Evolutionary conservation across 2,113 vertebrate genomes (phyloP).

Genomic region (Mustelus asterias): DNA sequence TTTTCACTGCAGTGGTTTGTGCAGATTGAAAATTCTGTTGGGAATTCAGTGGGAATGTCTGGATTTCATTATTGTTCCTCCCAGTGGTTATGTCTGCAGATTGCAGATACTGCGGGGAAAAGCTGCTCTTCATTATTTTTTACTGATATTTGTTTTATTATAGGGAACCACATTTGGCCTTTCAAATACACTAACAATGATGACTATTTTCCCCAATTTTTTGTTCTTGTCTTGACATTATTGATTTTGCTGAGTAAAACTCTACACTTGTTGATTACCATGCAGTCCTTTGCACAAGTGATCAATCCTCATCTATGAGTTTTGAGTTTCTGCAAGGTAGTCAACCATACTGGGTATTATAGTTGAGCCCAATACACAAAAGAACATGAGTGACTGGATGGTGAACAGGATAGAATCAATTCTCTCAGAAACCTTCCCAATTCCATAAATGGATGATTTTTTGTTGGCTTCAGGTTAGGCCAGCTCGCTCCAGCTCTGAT

Average conservation of each 20-base stretch:
- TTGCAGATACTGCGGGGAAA: neutral
- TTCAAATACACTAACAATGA: neutral
- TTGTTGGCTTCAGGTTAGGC: neutral
- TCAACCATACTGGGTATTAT: neutral
- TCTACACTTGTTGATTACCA: neutral
- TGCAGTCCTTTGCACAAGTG: neutral
- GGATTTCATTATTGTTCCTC: neutral
- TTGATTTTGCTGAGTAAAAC: neutral
- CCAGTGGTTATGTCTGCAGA: neutral
- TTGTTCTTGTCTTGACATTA: neutral
- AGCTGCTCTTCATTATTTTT: neutral
- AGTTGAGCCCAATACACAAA: neutral
- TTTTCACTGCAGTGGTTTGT: conserved; percentile 7
- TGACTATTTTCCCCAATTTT: neutral
- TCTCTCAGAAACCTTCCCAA: neutral
- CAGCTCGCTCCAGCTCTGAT: neutral
- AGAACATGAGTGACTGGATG: neutral
- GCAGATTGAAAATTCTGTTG: neutral
- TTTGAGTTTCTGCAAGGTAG: neutral
- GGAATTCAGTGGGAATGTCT: neutral
- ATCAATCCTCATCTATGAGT: neutral
- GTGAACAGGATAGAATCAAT: neutral
- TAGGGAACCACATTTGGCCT: neutral
- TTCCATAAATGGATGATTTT: neutral
- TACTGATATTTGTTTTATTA: neutral